A percentile compares a stretch with the other conserved stretches of the same genome.
Conservation (phyloP, 1,140 invertebrate species). For the Scylla paramamosain region DNA sequence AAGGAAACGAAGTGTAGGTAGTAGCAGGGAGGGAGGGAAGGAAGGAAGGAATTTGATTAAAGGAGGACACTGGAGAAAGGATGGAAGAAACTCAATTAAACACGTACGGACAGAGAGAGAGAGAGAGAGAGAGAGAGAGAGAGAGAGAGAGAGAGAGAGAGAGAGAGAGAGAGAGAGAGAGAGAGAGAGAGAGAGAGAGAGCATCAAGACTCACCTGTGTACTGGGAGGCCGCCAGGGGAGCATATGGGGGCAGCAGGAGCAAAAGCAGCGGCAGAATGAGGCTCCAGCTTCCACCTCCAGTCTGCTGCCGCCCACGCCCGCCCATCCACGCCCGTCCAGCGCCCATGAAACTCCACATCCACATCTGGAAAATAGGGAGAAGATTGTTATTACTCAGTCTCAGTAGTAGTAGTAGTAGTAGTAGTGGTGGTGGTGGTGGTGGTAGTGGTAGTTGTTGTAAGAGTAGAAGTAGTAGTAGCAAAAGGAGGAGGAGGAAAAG, state of each 20-base stretch:
- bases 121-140: constrained; percentile 20
- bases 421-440: neutral
- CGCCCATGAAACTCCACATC: neutral
- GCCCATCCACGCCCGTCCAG: neutral
- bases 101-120: neutral
- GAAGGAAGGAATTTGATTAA: neutral
- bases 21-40: no score
- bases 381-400: neutral
- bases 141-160: constrained; percentile 1
- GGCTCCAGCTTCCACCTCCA: neutral
- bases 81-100: neutral
- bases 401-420: neutral
- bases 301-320: neutral
- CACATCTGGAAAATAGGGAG: neutral
- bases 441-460: neutral
- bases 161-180: neutral
- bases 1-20: no score
- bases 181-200: neutral
- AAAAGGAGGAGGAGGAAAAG: neutral
- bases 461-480: neutral
- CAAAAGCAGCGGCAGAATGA: neutral
- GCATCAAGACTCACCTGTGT: neutral
- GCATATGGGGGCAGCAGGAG: neutral
- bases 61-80: neutral
- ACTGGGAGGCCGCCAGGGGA: neutral